Percentiles rank a stretch among this genome's conserved stretches.
Evolutionary conservation across 1,140 invertebrate genomes (phyloP).

Genomic region (Achatina immaculata): DNA sequence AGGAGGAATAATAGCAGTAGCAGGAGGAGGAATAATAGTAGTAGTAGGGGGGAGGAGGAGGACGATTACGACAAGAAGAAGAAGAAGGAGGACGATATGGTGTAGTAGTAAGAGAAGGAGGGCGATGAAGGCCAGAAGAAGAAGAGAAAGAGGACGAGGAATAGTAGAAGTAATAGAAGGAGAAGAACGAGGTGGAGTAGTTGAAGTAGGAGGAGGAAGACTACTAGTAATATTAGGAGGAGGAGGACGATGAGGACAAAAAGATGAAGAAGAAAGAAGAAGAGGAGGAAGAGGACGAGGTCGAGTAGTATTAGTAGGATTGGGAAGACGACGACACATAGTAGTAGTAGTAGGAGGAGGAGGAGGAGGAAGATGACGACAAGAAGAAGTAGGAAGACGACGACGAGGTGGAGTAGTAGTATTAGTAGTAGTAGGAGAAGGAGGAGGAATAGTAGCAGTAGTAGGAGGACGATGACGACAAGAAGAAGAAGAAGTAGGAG

Average conservation of each 20-base stretch:
- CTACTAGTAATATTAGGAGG: neutral
- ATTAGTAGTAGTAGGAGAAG: too few relatives aligned
- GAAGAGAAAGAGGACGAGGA: too few relatives aligned
- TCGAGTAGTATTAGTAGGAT: neutral
- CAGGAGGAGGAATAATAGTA: too few relatives aligned
- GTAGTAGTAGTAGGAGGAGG: neutral
- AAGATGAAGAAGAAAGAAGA: constrained; percentile 10
- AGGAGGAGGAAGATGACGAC: neutral
- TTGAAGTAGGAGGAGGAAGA: constrained; percentile 11
- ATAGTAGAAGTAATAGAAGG: too few relatives aligned
- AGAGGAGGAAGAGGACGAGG: neutral
- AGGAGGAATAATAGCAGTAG: too few relatives aligned
- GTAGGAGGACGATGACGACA: neutral
- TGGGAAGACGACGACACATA: neutral
- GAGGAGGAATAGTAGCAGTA: neutral
- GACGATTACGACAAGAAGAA: too few relatives aligned
- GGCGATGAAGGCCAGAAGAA: too few relatives aligned
- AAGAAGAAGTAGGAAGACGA: neutral
- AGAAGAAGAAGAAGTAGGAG: too few relatives aligned
- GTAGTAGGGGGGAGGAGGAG: too few relatives aligned
- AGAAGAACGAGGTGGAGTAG: too few relatives aligned
- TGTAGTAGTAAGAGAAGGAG: too few relatives aligned
- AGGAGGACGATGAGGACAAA: neutral
- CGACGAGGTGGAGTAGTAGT: neutral
- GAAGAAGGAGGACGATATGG: too few relatives aligned